These are phyloP conservation scores for Hyla sarda DNA, from an alignment of 2,113 vertebrate species.

Conservation along the genomic window DNA sequence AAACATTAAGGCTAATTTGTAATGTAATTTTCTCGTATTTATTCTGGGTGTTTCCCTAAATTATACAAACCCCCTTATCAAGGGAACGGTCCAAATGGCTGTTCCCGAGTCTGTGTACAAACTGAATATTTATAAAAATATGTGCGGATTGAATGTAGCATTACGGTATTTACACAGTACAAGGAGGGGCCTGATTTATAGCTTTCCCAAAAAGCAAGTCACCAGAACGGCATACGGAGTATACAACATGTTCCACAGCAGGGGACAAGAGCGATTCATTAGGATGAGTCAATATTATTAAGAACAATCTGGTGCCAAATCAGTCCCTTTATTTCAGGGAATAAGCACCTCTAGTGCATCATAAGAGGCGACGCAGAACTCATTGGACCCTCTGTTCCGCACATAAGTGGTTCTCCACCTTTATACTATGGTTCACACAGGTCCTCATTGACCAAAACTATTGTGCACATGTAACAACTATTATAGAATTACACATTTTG, in stretches of 20 bases:
- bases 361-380: not conserved
- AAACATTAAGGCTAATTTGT: conserved; percentile 5
- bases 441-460: not conserved
- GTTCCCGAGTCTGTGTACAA: not conserved
- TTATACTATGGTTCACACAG: not conserved
- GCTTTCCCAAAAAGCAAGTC: not conserved
- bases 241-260: not conserved
- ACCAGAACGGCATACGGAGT: not conserved
- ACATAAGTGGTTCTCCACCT: not conserved
- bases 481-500: not conserved
- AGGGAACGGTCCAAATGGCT: not conserved
- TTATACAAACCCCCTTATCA: not conserved
- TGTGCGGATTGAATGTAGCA: not conserved
- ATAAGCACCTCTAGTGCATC: not conserved
- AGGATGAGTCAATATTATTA: not conserved
- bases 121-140: not conserved
- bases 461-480: not conserved
- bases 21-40: not conserved
- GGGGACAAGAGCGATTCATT: not conserved
- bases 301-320: not conserved
- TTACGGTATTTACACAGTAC: not conserved
- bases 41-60: not conserved
- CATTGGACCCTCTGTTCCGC: not conserved
- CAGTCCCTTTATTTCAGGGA: not conserved
- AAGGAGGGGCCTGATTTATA: not conserved